Percentiles rank a stretch among this genome's conserved stretches.
phyloP scores from a whole-genome alignment of 1,140 invertebrate species.

The Lethocerus indicus region DNA sequence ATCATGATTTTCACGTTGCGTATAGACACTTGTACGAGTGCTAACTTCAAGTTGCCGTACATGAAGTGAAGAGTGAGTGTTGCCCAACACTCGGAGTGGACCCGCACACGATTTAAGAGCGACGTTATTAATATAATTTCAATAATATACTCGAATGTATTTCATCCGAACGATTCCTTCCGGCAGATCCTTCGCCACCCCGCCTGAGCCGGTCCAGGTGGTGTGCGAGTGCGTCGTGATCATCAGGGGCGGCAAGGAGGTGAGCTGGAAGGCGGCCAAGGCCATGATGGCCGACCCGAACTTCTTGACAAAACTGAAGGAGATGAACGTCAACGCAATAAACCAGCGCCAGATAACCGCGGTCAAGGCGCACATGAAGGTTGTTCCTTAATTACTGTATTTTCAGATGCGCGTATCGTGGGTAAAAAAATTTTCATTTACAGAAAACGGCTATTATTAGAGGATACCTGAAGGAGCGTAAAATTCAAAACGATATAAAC shows the following conservation, averaged over 20 bases:
- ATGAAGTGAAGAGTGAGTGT: no score
- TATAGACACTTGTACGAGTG: no score
- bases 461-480: neutral
- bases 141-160: no score
- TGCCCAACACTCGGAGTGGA: no score
- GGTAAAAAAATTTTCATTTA: neutral
- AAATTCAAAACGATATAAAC: neutral
- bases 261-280: conserved; percentile 76
- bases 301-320: conserved; percentile 58
- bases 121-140: no score
- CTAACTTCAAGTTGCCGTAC: no score
- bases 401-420: neutral
- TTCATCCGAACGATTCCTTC: no score
- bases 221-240: conserved; percentile 78
- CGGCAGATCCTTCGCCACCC: neutral
- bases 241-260: conserved; percentile 57
- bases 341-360: conserved; percentile 49
- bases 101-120: no score
- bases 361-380: conserved; percentile 37
- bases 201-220: conserved; percentile 61
- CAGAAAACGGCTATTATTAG: neutral
- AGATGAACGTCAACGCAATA: conserved; percentile 70
- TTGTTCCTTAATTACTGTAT: conserved; percentile 7
- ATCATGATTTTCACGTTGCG: no score
- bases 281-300: conserved; percentile 77